phyloP scores from a whole-genome alignment of 2,797 vertebrate genomes.

The Pantherophis alleghaniensis region DNA sequence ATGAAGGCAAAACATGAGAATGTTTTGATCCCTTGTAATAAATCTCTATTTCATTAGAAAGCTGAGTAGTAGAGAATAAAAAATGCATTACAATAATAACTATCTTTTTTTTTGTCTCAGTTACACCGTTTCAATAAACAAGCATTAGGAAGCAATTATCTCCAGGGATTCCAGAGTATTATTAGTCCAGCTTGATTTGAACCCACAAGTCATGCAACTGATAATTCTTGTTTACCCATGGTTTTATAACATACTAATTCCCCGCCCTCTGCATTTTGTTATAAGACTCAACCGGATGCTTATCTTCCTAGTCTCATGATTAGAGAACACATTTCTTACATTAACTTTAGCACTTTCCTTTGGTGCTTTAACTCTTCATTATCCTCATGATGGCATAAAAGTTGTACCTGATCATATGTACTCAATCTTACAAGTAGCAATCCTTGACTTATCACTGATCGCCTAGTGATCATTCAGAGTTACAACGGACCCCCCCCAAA shows the following conservation, averaged over 20 bases:
- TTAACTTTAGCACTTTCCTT: not conserved
- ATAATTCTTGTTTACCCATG: not conserved
- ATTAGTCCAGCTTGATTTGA: not conserved
- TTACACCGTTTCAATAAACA: constrained; percentile 9
- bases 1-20: not conserved
- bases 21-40: not conserved
- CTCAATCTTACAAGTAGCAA: not conserved
- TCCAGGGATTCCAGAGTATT: not conserved
- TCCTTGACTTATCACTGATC: not conserved
- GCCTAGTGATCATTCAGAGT: not conserved
- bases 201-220: constrained; percentile 1
- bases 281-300: not conserved
- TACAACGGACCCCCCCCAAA: not conserved
- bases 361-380: not conserved
- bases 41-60: constrained; percentile 24
- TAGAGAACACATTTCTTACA: constrained; percentile 4
- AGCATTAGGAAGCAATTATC: not conserved
- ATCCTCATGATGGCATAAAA: not conserved
- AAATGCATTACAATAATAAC: constrained; percentile 18
- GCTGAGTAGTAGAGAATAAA: constrained; percentile 18
- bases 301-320: not conserved
- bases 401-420: not conserved
- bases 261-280: not conserved
- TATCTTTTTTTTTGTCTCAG: not conserved
- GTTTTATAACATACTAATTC: constrained; percentile 1